Conservation (phyloP, 2,113 vertebrate species). For the Telmatochromis brichardi region DNA sequence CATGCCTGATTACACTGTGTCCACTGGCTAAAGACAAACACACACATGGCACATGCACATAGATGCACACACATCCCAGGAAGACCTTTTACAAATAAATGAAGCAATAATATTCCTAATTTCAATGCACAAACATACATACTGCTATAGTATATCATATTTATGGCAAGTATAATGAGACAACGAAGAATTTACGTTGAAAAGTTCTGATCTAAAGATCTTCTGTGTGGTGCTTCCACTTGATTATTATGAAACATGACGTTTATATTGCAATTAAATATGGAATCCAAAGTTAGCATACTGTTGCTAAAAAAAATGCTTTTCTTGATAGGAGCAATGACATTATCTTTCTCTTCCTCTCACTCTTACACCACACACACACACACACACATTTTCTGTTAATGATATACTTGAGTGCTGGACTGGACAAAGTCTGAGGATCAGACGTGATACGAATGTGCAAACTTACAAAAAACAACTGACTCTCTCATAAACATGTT, state of each 20-base stretch:
- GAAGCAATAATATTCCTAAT: not conserved
- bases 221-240: not conserved
- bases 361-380: not conserved
- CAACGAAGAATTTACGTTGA: not conserved
- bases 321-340: not conserved
- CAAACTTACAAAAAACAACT: not conserved
- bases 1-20: slow-evolving; percentile 39
- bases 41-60: not conserved
- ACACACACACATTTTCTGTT: slow-evolving; percentile 19
- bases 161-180: not conserved
- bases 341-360: not conserved
- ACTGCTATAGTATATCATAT: not conserved
- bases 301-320: not conserved
- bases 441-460: not conserved
- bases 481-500: not conserved
- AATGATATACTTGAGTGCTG: slow-evolving; percentile 58
- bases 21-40: slow-evolving; percentile 19
- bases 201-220: not conserved
- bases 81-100: not conserved
- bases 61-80: not conserved
- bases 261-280: not conserved
- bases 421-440: slow-evolving; percentile 66
- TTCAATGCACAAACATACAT: not conserved
- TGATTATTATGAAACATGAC: not conserved
- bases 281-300: not conserved